A percentile compares a stretch with the other conserved stretches of the same genome.
These are phyloP conservation scores for Genyomyrus donnyi DNA, from an alignment of 2,113 vertebrate genomes.

Conservation along the genomic window DNA sequence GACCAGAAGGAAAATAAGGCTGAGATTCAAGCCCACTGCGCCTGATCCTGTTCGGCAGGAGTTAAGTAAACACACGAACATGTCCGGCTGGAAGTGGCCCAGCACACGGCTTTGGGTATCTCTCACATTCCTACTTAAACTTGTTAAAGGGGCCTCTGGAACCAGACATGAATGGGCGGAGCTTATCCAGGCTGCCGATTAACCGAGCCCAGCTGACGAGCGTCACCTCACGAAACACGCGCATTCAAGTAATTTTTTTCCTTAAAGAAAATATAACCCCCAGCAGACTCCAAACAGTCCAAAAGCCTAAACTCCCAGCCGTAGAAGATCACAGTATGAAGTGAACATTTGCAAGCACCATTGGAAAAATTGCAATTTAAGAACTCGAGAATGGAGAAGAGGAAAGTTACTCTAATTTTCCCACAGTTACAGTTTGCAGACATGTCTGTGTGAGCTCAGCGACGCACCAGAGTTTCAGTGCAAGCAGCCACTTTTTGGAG, in stretches of 20 bases:
- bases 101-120: background rate
- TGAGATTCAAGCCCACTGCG: constrained; percentile 45
- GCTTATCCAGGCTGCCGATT: background rate
- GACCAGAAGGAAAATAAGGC: constrained; percentile 47
- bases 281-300: background rate
- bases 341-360: background rate
- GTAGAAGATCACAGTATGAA: background rate
- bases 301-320: background rate
- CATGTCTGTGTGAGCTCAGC: background rate
- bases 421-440: background rate
- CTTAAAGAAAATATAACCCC: background rate
- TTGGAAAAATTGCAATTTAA: background rate
- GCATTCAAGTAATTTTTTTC: background rate
- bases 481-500: background rate
- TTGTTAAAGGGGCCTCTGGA: background rate
- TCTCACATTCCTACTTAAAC: background rate
- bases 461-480: background rate
- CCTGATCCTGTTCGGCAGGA: constrained; percentile 44
- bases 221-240: background rate
- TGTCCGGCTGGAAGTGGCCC: constrained; percentile 14
- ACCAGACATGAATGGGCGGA: background rate
- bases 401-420: background rate
- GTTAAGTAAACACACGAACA: constrained; percentile 49
- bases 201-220: background rate
- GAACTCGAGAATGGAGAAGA: background rate